phyloP scores from a whole-genome alignment of 30 jellyfish, hydroid and myxozoan genomes.

The Turritopsis dohrnii region DNA sequence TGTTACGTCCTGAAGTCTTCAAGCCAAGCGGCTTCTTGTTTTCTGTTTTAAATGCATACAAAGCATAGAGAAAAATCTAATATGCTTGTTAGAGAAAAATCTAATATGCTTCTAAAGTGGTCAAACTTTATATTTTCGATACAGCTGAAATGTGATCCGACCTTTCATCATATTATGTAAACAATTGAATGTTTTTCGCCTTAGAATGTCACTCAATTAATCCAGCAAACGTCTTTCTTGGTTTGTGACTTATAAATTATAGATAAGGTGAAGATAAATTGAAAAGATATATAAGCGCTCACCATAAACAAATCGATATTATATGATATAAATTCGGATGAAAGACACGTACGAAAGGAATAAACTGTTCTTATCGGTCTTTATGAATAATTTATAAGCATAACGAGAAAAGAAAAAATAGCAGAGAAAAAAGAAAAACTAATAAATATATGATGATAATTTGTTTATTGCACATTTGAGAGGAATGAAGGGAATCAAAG shows the following conservation, averaged over 20 bases:
- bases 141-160: no score
- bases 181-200: not conserved
- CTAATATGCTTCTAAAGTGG: no score
- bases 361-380: not conserved
- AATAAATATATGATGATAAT: not conserved
- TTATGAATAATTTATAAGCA: not conserved
- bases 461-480: not conserved
- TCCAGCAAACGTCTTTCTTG: not conserved
- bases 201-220: not conserved
- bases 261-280: not conserved
- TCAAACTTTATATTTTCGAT: no score
- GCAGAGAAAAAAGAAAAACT: not conserved
- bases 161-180: not conserved
- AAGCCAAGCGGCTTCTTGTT: no score
- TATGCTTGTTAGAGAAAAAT: no score
- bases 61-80: no score
- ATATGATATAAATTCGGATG: not conserved
- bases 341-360: not conserved
- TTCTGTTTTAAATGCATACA: no score
- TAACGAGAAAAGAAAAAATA: not conserved
- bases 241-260: not conserved
- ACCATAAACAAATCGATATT: not conserved
- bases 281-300: not conserved
- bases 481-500: not conserved
- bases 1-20: no score